Percentiles rank a stretch among this genome's conserved stretches.
Conservation (phyloP, 2,888 invertebrate genomes). For the Muschampia staudingeri region DNA sequence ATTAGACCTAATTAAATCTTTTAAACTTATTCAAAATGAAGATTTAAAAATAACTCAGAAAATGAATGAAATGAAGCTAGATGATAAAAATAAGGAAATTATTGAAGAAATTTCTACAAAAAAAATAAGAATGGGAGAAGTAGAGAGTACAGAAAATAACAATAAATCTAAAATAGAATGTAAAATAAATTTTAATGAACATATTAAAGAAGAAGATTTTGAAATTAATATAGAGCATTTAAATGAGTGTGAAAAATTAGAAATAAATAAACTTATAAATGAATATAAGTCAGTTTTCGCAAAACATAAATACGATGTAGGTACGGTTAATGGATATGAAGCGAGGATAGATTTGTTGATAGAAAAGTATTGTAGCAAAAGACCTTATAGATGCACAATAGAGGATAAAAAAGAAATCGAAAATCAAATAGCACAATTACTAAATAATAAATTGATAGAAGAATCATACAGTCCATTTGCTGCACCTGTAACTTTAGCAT, state of each 20-base stretch:
- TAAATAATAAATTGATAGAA: conserved; percentile 63
- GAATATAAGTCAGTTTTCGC: conserved; percentile 51
- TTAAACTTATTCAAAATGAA: conserved; percentile 57
- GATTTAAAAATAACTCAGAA: conserved; percentile 54
- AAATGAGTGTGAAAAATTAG: conserved; percentile 25
- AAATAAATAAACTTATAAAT: conserved; percentile 28
- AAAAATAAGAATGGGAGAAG: not conserved
- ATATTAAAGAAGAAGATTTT: conserved; percentile 5
- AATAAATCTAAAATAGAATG: not conserved
- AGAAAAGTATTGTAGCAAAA: conserved; percentile 64
- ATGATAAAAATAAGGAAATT: not conserved
- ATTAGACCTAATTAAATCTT: conserved; percentile 60
- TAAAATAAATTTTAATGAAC: conserved; percentile 48
- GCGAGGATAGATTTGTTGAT: conserved; percentile 61
- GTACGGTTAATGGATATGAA: conserved; percentile 57
- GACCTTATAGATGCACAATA: conserved; percentile 63
- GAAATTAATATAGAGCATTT: conserved; percentile 28
- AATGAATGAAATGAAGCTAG: not conserved
- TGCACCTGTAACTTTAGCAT: conserved; percentile 59
- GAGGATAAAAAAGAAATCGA: conserved; percentile 67
- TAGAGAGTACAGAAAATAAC: not conserved
- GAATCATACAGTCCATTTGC: conserved; percentile 69
- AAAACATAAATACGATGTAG: conserved; percentile 60
- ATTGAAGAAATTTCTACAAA: not conserved
- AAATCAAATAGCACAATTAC: conserved; percentile 59